Evolutionary conservation across 2,888 invertebrate genomes (phyloP), one percentile per base, ranked within the genome.

Genomic region (Phalera bucephala): DNA sequence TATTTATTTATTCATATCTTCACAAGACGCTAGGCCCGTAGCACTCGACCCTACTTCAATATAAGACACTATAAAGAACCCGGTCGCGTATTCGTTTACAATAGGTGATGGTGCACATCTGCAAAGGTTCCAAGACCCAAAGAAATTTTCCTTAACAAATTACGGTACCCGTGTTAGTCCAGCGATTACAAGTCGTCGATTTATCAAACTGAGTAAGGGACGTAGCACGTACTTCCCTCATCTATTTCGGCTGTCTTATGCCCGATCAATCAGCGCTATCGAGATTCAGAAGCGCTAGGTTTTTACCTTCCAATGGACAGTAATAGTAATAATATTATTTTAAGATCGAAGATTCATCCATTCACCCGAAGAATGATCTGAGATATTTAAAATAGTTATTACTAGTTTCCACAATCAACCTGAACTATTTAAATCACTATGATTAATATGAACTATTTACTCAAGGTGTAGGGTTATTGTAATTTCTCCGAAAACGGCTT

Each of bases 151-250:
- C 50, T 52, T 67, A 80, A 80, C 84, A 86, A 83, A 80, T 85
- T 74, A 80, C 74, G 54, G 66, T 72, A 73, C 72, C 74, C 75
- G 76, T 83, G 83, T 83, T 79, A 83, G 80, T 78, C 71, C 72
- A 72, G 64, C 83, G 83, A 87, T 86, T 86, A 85, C 85, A 85
- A 83, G 82, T 70, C 71, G 73, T 59, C 80, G 80, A 86, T 87
- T 82, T 80, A 84, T 87, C 86, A 86, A 71, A 55, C 64, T 50
- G 58, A 67, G 67, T 72, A 72, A 66, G 68, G 67, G 64, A 62
- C 73, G 67, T 58, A 66, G 80, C 86, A 88, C 87, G 87, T 87
- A 77, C 64, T 76, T 59, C 65, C 59, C 71, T 72, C 85, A 85
- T 88, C 85, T 78, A 85, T 86, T 75, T 66, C 60, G 50, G 53